These are phyloP conservation scores for Zosterops hypoxanthus DNA, from an alignment of 2,113 vertebrate genomes.

Conservation along the genomic window DNA sequence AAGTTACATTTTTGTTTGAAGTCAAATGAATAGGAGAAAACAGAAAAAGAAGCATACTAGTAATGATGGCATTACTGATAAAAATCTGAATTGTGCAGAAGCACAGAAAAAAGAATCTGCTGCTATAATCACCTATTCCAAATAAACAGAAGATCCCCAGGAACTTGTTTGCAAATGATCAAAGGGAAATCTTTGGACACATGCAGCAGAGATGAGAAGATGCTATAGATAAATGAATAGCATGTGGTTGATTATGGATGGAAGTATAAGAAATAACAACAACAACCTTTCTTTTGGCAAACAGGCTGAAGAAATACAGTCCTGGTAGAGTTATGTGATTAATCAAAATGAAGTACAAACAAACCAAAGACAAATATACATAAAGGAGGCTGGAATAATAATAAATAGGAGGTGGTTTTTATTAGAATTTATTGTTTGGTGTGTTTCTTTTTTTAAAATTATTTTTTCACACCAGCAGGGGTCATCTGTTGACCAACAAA, in stretches of 20 bases:
- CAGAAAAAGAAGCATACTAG: neutral
- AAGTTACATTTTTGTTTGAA: neutral
- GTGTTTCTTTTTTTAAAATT: neutral
- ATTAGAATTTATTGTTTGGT: neutral
- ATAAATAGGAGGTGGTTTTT: neutral
- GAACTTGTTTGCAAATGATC: neutral
- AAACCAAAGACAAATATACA: neutral
- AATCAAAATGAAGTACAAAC: neutral
- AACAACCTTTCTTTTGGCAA: neutral
- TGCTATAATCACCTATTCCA: neutral
- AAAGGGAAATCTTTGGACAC: neutral
- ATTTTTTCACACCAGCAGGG: constrained; percentile 44
- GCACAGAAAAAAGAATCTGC: neutral
- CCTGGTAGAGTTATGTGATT: neutral
- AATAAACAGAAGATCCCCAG: neutral
- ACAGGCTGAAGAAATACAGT: neutral
- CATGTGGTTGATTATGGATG: neutral
- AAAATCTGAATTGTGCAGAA: neutral
- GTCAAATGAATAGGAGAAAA: neutral
- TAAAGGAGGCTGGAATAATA: neutral
- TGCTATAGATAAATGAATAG: neutral
- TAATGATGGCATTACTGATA: neutral
- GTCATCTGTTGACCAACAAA: constrained; percentile 58
- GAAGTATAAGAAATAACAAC: neutral
- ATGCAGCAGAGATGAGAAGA: neutral